phyloP scores from a whole-genome alignment of 2,888 invertebrate species.

The Pammene aurita region DNA sequence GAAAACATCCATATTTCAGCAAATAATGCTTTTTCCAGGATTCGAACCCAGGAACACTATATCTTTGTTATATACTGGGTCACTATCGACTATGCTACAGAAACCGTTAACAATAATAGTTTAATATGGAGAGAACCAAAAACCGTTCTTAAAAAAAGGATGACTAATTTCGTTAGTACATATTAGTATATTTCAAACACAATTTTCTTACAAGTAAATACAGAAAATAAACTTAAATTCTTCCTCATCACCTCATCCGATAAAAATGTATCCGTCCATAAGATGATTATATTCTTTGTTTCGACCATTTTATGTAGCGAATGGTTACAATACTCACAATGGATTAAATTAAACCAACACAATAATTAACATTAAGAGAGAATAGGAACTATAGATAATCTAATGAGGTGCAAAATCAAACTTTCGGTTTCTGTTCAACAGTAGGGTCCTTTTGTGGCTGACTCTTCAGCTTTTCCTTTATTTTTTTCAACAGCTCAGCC shows the following conservation, averaged over 20 bases:
- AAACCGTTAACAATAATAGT: not conserved
- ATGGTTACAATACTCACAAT: too few relatives aligned
- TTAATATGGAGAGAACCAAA: too few relatives aligned
- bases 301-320: too few relatives aligned
- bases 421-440: slow-evolving; percentile 45
- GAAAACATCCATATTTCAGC: too few relatives aligned
- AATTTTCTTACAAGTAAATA: not conserved
- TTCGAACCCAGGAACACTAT: too few relatives aligned
- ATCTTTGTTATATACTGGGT: too few relatives aligned
- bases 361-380: too few relatives aligned
- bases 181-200: not conserved
- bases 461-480: slow-evolving; percentile 58
- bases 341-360: too few relatives aligned
- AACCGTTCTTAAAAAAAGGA: slow-evolving; percentile 3
- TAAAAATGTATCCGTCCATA: not conserved
- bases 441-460: slow-evolving; percentile 42
- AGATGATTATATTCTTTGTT: too few relatives aligned
- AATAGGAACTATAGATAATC: too few relatives aligned
- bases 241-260: not conserved
- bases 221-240: not conserved
- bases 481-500: slow-evolving; percentile 58
- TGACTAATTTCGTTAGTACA: not conserved
- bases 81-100: too few relatives aligned
- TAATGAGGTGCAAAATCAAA: slow-evolving; percentile 9
- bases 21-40: too few relatives aligned